Evolutionary conservation across 2,113 vertebrate species (phyloP), one percentile per base, ranked within the genome.

Genomic region (Planiliza haematocheilus): DNA sequence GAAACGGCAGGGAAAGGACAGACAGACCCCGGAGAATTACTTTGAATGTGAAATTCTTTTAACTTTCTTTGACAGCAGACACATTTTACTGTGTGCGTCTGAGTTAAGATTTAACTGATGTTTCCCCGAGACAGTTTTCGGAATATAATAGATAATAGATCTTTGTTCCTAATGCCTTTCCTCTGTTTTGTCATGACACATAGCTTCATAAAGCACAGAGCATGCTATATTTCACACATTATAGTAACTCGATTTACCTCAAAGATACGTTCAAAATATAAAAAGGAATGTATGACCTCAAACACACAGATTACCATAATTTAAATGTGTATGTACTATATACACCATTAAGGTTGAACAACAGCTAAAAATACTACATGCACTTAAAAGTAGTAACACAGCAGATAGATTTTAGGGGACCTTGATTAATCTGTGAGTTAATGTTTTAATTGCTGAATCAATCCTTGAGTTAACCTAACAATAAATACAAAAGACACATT

Each of bases 1-100:
- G 57, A 66, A 81, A 82, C 55, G 73, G 73, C 39, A 70, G 18
- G 1, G n/a, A n/a, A 50, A 72, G 57, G 72, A 77, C 62, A 67
- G 61, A 68, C 62, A 48, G 50, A 80, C 59, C 75, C 81, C 45
- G 34, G 66, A 71, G 68, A 70, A n/a, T 39, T 10, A 21, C 55
- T 73, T 52, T 68, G 48, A 78, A 83, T 60, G 14, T 42, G 17
- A 72, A 50, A 79, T 20, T 61, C 49, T 72, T 86, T 73, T 10
- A 70, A 61, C 50, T 67, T 66, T 10, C 36, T 45, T 41, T 66
- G 69, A 70, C 55, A 56, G 39, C 61, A 58, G 51, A 60, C 9
- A 10, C 20, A 52, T 70, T 65, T 78, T n/a, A n/a, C 16, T 34
- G 9, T 7, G 4, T 39, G 41, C 7, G 52, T 74, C 53, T 16